Conservation (phyloP, 2,888 invertebrate species). For the Meteorus colon region DNA sequence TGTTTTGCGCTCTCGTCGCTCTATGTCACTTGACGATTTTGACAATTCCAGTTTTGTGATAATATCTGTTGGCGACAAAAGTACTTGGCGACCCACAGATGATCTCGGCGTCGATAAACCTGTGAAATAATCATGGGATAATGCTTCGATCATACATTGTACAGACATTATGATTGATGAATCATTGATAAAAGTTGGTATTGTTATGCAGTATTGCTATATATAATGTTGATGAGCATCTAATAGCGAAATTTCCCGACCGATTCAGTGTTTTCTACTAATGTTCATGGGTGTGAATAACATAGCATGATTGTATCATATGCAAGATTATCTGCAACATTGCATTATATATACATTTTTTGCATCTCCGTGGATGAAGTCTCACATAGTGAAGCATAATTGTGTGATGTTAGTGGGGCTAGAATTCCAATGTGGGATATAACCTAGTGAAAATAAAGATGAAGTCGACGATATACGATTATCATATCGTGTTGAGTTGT, state of each 20-base stretch:
- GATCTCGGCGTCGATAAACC: conserved; percentile 74
- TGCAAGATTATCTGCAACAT: no score
- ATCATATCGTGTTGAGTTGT: conserved; percentile 24
- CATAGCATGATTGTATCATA: no score
- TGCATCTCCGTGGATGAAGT: background rate
- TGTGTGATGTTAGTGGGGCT: no score
- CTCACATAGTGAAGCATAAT: background rate
- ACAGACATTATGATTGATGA: background rate
- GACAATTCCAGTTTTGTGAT: conserved; percentile 76
- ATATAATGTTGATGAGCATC: background rate
- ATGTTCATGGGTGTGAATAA: no score
- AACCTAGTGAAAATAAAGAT: background rate
- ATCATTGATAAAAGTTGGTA: no score
- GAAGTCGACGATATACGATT: background rate
- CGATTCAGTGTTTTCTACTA: no score
- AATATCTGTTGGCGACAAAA: conserved; percentile 79
- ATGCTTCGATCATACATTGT: background rate
- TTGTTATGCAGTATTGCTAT: background rate
- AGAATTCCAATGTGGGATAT: no score
- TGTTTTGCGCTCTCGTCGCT: conserved; percentile 82
- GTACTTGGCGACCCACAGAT: conserved; percentile 76
- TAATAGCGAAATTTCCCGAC: no score
- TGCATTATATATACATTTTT: background rate
- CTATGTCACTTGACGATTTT: conserved; percentile 76
- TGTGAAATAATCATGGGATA: conserved; percentile 54